phyloP scores from a whole-genome alignment of 1,140 invertebrate genomes.

The Pteromalus puparum region DNA sequence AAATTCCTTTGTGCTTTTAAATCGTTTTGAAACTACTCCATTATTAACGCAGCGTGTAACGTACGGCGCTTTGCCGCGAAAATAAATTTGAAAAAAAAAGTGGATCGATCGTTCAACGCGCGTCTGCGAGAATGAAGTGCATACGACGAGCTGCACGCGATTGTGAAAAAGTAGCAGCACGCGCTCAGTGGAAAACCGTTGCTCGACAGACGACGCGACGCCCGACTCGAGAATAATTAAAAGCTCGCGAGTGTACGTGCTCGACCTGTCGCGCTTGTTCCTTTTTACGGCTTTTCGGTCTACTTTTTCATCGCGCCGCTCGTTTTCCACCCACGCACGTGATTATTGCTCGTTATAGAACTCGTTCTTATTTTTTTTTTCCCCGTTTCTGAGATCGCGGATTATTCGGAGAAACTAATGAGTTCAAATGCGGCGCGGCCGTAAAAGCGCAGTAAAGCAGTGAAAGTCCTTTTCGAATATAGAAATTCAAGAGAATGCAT shows the following conservation, averaged over 20 bases:
- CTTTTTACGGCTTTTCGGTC: slow-evolving; percentile 14
- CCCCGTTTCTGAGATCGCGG: neutral
- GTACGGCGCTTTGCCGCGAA: too few species aligned
- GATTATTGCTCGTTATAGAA: slow-evolving; percentile 5
- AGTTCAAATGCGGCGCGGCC: neutral
- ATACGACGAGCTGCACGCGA: neutral
- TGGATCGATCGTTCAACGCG: too few species aligned
- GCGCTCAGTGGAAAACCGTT: neutral
- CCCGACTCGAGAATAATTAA: slow-evolving; percentile 19
- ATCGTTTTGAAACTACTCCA: neutral
- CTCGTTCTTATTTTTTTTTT: neutral
- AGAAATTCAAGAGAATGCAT: neutral
- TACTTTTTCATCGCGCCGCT: neutral
- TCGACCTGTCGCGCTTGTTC: neutral
- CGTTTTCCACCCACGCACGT: neutral
- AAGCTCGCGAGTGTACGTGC: neutral
- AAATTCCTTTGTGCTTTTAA: neutral
- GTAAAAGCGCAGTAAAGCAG: neutral
- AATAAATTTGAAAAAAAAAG: too few species aligned
- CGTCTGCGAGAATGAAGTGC: too few species aligned
- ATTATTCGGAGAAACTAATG: neutral
- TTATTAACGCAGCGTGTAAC: too few species aligned
- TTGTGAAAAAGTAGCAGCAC: neutral
- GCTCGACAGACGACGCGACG: neutral
- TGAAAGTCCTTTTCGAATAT: neutral